Percentiles rank a stretch among this genome's conserved stretches.
Conservation (phyloP, 2,888 invertebrate genomes). For the Drosophila colorata region DNA sequence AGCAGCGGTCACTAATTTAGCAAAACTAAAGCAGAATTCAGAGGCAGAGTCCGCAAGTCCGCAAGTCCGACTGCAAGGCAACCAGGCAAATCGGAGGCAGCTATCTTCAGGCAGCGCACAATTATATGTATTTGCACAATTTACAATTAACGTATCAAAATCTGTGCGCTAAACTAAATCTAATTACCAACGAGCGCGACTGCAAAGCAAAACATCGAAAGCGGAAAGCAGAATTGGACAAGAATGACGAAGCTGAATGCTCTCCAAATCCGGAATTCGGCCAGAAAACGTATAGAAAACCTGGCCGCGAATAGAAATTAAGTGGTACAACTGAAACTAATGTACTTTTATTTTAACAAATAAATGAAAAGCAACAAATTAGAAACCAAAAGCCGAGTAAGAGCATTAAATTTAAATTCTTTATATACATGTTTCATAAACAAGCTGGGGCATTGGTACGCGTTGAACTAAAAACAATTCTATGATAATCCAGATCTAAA, state of each 20-base stretch:
- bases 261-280: slow-evolving; percentile 6
- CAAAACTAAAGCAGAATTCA: slow-evolving; percentile 67
- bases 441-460: no score
- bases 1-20: slow-evolving; percentile 63
- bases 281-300: no score
- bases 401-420: no score
- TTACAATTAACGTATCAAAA: slow-evolving; percentile 80
- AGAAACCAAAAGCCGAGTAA: background rate
- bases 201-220: slow-evolving; percentile 23
- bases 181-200: slow-evolving; percentile 61
- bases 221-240: background rate
- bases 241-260: slow-evolving; percentile 41
- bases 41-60: slow-evolving; percentile 7
- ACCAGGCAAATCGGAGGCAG: slow-evolving; percentile 64
- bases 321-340: no score
- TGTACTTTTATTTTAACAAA: no score
- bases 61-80: slow-evolving; percentile 23
- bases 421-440: no score
- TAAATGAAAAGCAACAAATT: background rate
- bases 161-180: slow-evolving; percentile 75
- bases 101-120: slow-evolving; percentile 53
- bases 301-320: no score
- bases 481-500: no score
- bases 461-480: no score
- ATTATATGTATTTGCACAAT: slow-evolving; percentile 77